Conservation (phyloP, 2,797 vertebrate genomes). For the Gallinago nigripennis region DNA sequence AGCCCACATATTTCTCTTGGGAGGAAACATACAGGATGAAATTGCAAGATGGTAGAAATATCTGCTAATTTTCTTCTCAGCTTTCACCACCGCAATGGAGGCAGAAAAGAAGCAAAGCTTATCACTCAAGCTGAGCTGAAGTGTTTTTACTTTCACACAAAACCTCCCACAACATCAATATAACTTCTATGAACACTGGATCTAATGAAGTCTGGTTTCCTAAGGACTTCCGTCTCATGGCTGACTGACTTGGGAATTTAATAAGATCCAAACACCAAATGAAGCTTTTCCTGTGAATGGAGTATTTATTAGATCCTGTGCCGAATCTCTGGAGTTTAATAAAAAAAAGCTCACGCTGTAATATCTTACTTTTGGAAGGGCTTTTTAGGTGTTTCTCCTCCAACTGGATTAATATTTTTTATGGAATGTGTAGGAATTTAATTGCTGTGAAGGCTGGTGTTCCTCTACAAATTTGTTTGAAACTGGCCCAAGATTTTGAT, state of each 20-base stretch:
- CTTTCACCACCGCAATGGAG: background rate
- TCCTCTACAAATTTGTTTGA: background rate
- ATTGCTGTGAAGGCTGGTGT: background rate
- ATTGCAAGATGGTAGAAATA: slow-evolving; percentile 38
- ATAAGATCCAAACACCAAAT: slow-evolving; percentile 44
- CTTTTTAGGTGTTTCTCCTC: slow-evolving; percentile 30
- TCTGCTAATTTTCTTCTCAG: slow-evolving; percentile 32
- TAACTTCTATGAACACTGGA: slow-evolving; percentile 32
- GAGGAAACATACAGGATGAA: slow-evolving; percentile 34
- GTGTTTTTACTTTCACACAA: slow-evolving; percentile 38
- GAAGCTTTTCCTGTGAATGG: slow-evolving; percentile 42
- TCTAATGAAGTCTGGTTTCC: slow-evolving; percentile 59
- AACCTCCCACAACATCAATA: slow-evolving; percentile 54
- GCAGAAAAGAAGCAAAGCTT: slow-evolving; percentile 16
- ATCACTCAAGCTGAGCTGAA: slow-evolving; percentile 42
- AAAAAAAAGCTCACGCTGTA: slow-evolving; percentile 48
- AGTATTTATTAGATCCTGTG: slow-evolving; percentile 51
- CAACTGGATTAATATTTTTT: slow-evolving; percentile 47
- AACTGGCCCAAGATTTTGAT: background rate
- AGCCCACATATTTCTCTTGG: slow-evolving; percentile 36
- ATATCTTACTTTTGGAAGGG: slow-evolving; percentile 57
- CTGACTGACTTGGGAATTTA: slow-evolving; percentile 54
- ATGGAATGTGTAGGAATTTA: slow-evolving; percentile 6
- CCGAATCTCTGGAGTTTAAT: slow-evolving; percentile 62
- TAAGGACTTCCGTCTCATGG: slow-evolving; percentile 39